phyloP scores from a whole-genome alignment of 2,888 invertebrate species.

The Drosophila kambysellisi region DNA sequence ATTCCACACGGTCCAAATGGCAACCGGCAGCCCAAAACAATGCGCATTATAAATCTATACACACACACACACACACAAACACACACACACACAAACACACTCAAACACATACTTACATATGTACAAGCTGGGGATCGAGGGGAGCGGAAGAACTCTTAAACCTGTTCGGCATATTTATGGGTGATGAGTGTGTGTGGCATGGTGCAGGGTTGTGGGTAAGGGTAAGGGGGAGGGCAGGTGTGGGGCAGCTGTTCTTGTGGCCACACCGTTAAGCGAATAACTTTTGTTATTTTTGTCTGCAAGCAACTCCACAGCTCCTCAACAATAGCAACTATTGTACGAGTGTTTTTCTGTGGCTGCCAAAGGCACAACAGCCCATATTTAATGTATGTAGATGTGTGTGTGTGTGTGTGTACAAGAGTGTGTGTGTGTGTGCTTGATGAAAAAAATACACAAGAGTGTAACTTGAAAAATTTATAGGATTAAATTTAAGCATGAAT shows the following conservation, averaged over 20 bases:
- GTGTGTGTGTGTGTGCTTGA: background rate
- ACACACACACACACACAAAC: background rate
- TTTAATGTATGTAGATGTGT: background rate
- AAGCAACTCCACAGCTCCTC: slow-evolving; percentile 1
- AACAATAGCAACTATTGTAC: slow-evolving; percentile 22
- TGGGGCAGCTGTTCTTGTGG: slow-evolving; percentile 18
- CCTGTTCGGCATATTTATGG: slow-evolving; percentile 56
- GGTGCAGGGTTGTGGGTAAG: too few relatives aligned
- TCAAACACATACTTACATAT: background rate
- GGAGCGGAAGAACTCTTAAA: slow-evolving; percentile 35
- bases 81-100: background rate
- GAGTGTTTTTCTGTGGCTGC: slow-evolving; percentile 54
- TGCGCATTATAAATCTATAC: slow-evolving; percentile 26
- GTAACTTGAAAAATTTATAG: background rate
- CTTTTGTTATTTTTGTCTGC: slow-evolving; percentile 61
- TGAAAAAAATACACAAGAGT: background rate
- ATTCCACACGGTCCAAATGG: slow-evolving; percentile 55
- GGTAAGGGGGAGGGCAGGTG: background rate
- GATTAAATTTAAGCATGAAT: background rate
- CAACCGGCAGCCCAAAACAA: slow-evolving; percentile 47
- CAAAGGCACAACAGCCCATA: slow-evolving; percentile 22
- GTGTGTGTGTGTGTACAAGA: background rate
- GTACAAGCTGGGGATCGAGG: background rate
- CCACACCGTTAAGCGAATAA: slow-evolving; percentile 52
- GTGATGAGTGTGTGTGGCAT: background rate